phyloP scores from a whole-genome alignment of 2,888 invertebrate genomes.

The Aelia acuminata region DNA sequence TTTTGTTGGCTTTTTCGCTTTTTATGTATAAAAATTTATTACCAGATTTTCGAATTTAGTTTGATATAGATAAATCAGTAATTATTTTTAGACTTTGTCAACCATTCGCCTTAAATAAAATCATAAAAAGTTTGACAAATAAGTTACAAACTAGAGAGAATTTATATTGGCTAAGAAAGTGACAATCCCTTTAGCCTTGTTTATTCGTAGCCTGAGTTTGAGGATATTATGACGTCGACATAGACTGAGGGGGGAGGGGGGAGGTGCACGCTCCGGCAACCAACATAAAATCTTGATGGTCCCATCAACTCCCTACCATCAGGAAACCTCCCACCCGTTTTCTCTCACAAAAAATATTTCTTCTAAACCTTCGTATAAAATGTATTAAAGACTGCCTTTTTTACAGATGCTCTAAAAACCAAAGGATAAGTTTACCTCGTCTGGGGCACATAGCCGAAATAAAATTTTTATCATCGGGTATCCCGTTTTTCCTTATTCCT shows the following conservation, averaged over 20 bases:
- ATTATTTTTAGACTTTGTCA: too few species aligned
- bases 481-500: not conserved
- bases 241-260: not conserved
- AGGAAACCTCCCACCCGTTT: not conserved
- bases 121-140: not conserved
- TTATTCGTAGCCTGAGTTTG: not conserved
- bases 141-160: not conserved
- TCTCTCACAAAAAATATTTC: slow-evolving; percentile 38
- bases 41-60: too few species aligned
- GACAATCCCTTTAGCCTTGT: slow-evolving; percentile 35
- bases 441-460: not conserved
- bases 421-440: slow-evolving; percentile 14
- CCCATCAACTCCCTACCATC: slow-evolving; percentile 37
- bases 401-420: slow-evolving; percentile 37
- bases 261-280: not conserved
- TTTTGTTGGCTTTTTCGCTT: too few species aligned
- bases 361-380: slow-evolving; percentile 40
- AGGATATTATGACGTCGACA: not conserved
- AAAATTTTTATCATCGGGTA: not conserved
- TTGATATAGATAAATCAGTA: too few species aligned
- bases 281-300: slow-evolving; percentile 43
- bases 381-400: slow-evolving; percentile 21
- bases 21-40: too few species aligned
- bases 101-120: too few species aligned
- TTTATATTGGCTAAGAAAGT: not conserved